phyloP scores from a whole-genome alignment of 2,797 vertebrate genomes.

The Girardinus metallicus region DNA sequence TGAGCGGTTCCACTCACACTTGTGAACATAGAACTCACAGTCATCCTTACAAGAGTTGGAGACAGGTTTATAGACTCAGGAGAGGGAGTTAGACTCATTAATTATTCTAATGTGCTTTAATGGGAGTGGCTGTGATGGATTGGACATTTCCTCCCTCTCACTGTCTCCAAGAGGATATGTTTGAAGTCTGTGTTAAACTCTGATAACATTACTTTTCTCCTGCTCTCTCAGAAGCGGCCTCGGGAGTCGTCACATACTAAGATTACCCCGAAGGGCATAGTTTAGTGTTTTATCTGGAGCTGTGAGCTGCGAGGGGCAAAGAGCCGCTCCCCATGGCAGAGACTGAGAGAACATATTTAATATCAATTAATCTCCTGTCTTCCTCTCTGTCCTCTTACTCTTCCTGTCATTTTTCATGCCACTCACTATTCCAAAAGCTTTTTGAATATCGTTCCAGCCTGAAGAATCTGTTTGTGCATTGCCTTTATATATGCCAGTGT shows the following conservation, averaged over 20 bases:
- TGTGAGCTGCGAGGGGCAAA: conserved; percentile 63
- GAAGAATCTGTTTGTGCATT: not conserved
- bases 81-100: conserved; percentile 72
- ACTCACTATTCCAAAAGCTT: conserved; percentile 31
- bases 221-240: conserved; percentile 23
- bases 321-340: conserved; percentile 49
- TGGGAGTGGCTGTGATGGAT: conserved; percentile 57
- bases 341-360: conserved; percentile 60
- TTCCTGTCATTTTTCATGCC: conserved; percentile 16
- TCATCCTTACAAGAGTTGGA: conserved; percentile 65
- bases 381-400: conserved; percentile 32
- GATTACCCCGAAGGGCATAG: conserved; percentile 60
- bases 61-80: conserved; percentile 73
- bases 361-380: conserved; percentile 67
- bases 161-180: conserved; percentile 44
- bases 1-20: conserved; percentile 25
- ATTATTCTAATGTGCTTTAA: conserved; percentile 77
- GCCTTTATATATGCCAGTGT: not conserved
- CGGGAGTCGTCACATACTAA: conserved; percentile 24
- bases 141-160: conserved; percentile 46
- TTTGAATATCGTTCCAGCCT: conserved; percentile 21
- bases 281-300: conserved; percentile 71
- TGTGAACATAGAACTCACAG: conserved; percentile 52
- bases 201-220: conserved; percentile 54
- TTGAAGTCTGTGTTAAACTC: conserved; percentile 50